phyloP scores from a whole-genome alignment of 2,113 vertebrate genomes.

The Caretta caretta region DNA sequence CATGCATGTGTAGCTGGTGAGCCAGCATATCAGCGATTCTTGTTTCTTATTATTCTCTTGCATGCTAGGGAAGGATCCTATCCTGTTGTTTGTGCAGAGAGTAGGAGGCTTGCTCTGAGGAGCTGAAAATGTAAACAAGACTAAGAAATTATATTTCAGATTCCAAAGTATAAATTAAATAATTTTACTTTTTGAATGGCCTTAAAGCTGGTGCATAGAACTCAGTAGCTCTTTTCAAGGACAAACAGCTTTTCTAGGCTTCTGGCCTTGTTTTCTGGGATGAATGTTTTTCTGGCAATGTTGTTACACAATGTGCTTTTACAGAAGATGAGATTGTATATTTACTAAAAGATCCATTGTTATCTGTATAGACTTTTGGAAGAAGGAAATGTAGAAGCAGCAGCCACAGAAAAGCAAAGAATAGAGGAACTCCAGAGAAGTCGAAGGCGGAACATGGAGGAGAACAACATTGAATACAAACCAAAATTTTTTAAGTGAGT shows the following conservation, averaged over 20 bases:
- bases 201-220: background rate
- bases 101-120: background rate
- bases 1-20: background rate
- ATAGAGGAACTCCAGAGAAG: slow-evolving; percentile 95
- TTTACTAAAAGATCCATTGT: slow-evolving; percentile 37
- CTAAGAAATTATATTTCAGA: background rate
- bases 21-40: accelerated
- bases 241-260: background rate
- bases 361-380: slow-evolving; percentile 86
- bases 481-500: slow-evolving; percentile 98
- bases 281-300: background rate
- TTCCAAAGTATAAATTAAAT: background rate
- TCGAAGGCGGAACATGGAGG: slow-evolving; percentile 92
- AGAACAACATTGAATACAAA: slow-evolving; percentile 91
- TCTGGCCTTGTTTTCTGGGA: background rate
- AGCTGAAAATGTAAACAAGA: background rate
- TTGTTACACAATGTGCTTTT: background rate
- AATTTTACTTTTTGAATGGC: background rate
- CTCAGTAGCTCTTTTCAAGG: background rate
- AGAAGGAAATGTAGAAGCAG: slow-evolving; percentile 94
- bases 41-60: background rate
- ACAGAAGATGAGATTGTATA: background rate
- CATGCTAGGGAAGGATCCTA: background rate
- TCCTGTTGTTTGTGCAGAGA: background rate
- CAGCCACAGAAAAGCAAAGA: slow-evolving; percentile 92